Percentiles rank a stretch among this genome's conserved stretches.
Evolutionary conservation across 1,140 invertebrate genomes (phyloP).

Genomic region (Elymnias hypermnestra): DNA sequence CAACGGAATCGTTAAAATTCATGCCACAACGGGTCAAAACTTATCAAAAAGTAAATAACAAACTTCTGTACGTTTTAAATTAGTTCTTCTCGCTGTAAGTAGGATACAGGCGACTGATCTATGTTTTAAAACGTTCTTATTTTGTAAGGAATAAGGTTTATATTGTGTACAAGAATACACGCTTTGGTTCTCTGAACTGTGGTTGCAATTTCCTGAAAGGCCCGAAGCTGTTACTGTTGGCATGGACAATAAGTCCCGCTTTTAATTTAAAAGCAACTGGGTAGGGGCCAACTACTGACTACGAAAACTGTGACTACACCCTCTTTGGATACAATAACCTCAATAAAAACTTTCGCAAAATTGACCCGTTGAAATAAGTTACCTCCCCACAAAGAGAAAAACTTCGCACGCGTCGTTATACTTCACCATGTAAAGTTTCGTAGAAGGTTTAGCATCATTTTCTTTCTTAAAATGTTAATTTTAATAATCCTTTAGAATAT

Average conservation of each 20-base stretch:
- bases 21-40: neutral
- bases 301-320: neutral
- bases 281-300: neutral
- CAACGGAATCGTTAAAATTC: neutral
- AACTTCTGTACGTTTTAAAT: conserved; percentile 1
- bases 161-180: neutral
- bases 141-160: neutral
- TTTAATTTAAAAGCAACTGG: conserved; percentile 7
- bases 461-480: no score
- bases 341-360: no score
- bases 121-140: neutral
- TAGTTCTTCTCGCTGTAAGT: conserved; percentile 1
- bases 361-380: no score
- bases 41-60: conserved; percentile 1
- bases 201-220: conserved; percentile 3
- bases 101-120: neutral
- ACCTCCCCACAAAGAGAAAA: no score
- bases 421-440: no score
- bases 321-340: no score
- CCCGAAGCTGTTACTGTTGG: conserved; percentile 3
- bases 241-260: conserved; percentile 3
- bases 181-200: neutral
- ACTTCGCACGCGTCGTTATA: no score
- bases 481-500: no score
- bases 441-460: no score